Evolutionary conservation across 1,140 invertebrate genomes (phyloP).

Genomic region (Sogatella furcifera): DNA sequence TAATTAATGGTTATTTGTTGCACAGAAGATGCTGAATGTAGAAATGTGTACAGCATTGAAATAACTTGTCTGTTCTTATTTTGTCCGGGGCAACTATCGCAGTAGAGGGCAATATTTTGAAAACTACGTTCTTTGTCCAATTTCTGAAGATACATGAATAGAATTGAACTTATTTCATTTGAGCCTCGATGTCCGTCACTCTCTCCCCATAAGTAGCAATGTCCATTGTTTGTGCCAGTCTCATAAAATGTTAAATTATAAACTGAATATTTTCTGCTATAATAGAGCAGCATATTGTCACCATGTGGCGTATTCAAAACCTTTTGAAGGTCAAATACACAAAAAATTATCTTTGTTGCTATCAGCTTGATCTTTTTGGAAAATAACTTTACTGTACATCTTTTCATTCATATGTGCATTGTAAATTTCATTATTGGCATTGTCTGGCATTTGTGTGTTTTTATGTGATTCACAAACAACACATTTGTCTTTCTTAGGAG

Average conservation of each 20-base stretch:
- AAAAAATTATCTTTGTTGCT: background rate
- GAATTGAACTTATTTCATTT: background rate
- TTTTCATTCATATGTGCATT: background rate
- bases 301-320: slow-evolving; percentile 22
- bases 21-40: slow-evolving; percentile 11
- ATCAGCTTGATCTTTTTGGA: background rate
- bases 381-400: background rate
- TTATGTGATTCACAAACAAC: too few species aligned
- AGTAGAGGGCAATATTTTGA: slow-evolving; percentile 16
- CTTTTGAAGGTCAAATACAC: background rate
- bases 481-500: too few species aligned
- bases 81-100: slow-evolving; percentile 23
- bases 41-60: slow-evolving; percentile 13
- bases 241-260: slow-evolving; percentile 21
- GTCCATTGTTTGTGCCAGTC: slow-evolving; percentile 11
- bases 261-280: slow-evolving; percentile 17
- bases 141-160: slow-evolving; percentile 12
- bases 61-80: slow-evolving; percentile 24
- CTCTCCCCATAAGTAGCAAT: slow-evolving; percentile 17
- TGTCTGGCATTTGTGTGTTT: too few species aligned
- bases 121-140: slow-evolving; percentile 8
- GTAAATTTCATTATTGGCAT: background rate
- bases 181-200: slow-evolving; percentile 10
- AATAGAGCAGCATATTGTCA: slow-evolving; percentile 18
- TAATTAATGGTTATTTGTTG: slow-evolving; percentile 14